Conservation (phyloP, 2,113 vertebrate genomes). For the Pycnonotus jocosus region DNA sequence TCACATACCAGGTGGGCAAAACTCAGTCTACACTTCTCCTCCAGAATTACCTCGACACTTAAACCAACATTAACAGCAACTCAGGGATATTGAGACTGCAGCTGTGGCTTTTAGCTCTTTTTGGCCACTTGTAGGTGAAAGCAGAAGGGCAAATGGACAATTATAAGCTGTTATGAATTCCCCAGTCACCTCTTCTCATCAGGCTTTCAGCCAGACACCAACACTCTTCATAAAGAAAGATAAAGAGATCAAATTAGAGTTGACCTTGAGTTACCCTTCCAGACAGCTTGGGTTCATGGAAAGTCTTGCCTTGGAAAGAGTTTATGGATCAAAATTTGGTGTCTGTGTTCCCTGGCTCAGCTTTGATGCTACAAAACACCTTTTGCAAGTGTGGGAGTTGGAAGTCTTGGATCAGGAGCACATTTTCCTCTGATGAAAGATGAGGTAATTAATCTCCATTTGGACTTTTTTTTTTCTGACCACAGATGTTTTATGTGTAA, state of each 20-base stretch:
- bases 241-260: background rate
- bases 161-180: background rate
- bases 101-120: background rate
- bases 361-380: background rate
- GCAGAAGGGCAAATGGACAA: background rate
- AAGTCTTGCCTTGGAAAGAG: background rate
- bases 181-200: background rate
- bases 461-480: background rate
- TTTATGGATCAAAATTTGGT: background rate
- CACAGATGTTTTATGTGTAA: background rate
- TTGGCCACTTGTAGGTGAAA: background rate
- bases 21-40: rapidly evolving
- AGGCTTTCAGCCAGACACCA: background rate
- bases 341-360: background rate
- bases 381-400: conserved; percentile 1
- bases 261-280: background rate
- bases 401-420: background rate
- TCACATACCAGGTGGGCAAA: background rate
- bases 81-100: background rate
- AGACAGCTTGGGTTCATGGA: background rate
- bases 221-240: background rate
- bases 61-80: background rate
- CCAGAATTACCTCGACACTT: background rate
- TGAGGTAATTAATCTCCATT: conserved; percentile 4
- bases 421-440: background rate